Conservation (phyloP, 1,140 invertebrate genomes). For the Ceratina calcarata region DNA sequence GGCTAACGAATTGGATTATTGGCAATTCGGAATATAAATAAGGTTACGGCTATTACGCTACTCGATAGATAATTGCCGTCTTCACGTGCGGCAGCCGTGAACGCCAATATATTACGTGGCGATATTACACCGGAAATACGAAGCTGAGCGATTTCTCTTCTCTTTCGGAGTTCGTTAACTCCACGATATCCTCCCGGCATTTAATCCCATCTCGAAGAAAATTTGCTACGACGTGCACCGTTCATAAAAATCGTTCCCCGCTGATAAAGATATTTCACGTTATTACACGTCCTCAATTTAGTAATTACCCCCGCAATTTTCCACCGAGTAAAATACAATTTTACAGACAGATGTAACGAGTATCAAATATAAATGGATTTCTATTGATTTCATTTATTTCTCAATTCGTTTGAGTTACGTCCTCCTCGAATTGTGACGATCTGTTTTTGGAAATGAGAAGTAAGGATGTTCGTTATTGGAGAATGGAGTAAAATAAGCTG, state of each 20-base stretch:
- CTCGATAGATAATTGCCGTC: constrained; percentile 64
- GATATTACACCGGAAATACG: constrained; percentile 27
- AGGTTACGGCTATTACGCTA: constrained; percentile 65
- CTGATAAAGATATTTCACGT: not conserved
- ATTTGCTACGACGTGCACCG: not conserved
- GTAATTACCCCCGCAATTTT: constrained; percentile 3
- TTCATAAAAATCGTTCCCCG: constrained; percentile 9
- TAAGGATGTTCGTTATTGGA: not conserved
- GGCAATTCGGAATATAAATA: constrained; percentile 72
- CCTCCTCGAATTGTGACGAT: not conserved
- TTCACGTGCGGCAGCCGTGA: constrained; percentile 50
- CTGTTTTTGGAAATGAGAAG: not conserved
- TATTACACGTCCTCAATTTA: not conserved
- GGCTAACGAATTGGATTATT: constrained; percentile 73
- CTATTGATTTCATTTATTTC: not conserved
- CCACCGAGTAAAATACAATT: not conserved
- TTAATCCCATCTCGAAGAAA: not conserved
- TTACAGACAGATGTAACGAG: not conserved
- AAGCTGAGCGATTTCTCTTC: constrained; percentile 19
- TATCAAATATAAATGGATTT: not conserved
- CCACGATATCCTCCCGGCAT: not conserved
- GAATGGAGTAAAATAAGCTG: too few relatives aligned
- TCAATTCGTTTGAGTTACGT: not conserved
- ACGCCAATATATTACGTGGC: constrained; percentile 26
- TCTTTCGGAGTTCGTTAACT: constrained; percentile 30